These are phyloP conservation scores for Ectobius pallidus DNA, from an alignment of 2,888 invertebrate species.

Conservation along the genomic window DNA sequence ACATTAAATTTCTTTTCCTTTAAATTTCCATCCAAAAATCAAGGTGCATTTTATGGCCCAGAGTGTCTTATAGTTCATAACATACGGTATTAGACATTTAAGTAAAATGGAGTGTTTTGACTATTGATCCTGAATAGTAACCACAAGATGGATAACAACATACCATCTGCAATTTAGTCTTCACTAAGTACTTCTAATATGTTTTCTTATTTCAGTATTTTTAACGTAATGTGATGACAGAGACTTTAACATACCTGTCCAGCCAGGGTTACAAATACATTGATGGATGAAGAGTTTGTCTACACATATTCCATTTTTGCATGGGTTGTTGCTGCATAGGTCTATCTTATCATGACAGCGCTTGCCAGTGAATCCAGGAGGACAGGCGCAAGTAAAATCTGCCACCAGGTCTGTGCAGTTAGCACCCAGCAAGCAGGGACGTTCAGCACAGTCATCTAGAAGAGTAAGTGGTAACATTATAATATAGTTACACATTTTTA, in stretches of 20 bases:
- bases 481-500: neutral
- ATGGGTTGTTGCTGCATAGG: conserved; percentile 87
- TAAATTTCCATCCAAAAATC: no score
- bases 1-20: no score
- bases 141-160: no score
- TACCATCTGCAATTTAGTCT: no score
- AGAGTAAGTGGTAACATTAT: neutral
- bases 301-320: conserved; percentile 91
- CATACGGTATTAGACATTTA: no score
- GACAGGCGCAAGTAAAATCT: conserved; percentile 93
- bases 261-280: conserved; percentile 92
- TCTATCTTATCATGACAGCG: conserved; percentile 95
- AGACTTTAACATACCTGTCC: conserved; percentile 65
- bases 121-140: no score
- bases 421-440: conserved; percentile 87
- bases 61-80: no score
- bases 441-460: conserved; percentile 88
- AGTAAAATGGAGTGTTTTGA: no score
- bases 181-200: no score
- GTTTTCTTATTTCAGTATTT: no score
- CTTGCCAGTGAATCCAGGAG: conserved; percentile 93
- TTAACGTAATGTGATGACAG: no score
- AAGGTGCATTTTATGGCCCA: no score
- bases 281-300: conserved; percentile 86
- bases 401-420: conserved; percentile 93